Evolutionary conservation across 2,888 invertebrate genomes (phyloP).

Genomic region (Bugula neritina): DNA sequence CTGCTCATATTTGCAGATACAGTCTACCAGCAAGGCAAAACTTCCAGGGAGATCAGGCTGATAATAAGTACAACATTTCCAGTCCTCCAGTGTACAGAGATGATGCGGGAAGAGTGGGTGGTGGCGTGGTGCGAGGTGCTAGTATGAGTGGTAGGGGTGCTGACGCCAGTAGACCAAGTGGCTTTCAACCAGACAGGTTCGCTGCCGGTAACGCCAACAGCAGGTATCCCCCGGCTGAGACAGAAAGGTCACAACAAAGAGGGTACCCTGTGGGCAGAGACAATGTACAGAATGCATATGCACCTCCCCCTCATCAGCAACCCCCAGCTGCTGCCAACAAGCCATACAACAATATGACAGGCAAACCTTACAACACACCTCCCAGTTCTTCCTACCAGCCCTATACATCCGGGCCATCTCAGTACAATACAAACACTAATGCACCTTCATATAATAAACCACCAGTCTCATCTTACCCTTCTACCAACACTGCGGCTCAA

Average conservation of each 20-base stretch:
- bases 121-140: not conserved
- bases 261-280: constrained; percentile 19
- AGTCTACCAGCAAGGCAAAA: not conserved
- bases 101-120: not conserved
- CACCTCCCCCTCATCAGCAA: not conserved
- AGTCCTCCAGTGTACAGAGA: not conserved
- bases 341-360: not conserved
- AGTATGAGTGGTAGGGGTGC: not conserved
- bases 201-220: not conserved
- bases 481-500: not conserved
- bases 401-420: not conserved
- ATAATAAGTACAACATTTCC: not conserved
- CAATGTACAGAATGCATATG: not conserved
- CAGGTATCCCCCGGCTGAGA: not conserved
- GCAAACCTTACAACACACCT: constrained; percentile 9
- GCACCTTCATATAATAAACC: not conserved
- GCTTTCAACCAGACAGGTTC: not conserved
- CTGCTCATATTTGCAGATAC: too few species aligned
- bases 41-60: not conserved
- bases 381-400: not conserved
- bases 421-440: not conserved
- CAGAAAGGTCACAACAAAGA: not conserved
- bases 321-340: not conserved
- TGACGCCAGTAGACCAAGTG: not conserved
- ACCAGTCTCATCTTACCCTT: not conserved